phyloP scores from a whole-genome alignment of 1,140 invertebrate genomes.

The Ostrea edulis region DNA sequence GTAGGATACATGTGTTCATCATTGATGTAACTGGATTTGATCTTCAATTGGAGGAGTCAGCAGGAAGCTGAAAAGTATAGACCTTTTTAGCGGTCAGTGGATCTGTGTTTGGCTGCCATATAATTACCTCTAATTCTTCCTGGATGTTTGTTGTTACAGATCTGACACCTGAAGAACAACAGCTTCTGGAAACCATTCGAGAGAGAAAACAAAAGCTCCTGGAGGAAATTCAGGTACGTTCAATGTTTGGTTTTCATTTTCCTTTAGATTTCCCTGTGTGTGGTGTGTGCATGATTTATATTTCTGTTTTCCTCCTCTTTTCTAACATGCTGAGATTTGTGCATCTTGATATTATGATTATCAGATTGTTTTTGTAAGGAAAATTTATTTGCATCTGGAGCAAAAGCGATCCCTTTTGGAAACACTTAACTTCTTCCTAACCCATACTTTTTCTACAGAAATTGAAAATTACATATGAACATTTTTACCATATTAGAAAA shows the following conservation, averaged over 20 bases:
- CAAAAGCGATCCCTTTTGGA: background rate
- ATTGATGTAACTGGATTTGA: background rate
- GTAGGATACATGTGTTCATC: constrained; percentile 8
- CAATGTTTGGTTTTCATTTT: background rate
- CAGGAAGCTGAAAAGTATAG: background rate
- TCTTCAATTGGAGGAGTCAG: background rate
- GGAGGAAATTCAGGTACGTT: constrained; percentile 93
- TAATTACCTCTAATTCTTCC: constrained; percentile 25
- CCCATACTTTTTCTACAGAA: background rate
- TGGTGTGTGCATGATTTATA: background rate
- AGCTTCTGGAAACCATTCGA: constrained; percentile 92
- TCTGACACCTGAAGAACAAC: constrained; percentile 93
- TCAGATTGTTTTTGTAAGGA: background rate
- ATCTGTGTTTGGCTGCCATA: background rate
- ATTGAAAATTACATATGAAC: background rate
- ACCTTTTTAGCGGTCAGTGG: background rate
- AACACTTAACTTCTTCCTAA: background rate
- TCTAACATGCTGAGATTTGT: background rate
- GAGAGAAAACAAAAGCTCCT: constrained; percentile 93
- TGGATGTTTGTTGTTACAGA: constrained; percentile 84
- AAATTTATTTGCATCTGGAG: background rate
- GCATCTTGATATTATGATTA: background rate
- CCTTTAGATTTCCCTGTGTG: background rate
- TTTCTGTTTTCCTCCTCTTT: background rate
- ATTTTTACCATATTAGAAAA: background rate